A percentile compares a stretch with the other conserved stretches of the same genome.
phyloP scores from a whole-genome alignment of 2,797 vertebrate species.

The Bryconaethiops microstoma region DNA sequence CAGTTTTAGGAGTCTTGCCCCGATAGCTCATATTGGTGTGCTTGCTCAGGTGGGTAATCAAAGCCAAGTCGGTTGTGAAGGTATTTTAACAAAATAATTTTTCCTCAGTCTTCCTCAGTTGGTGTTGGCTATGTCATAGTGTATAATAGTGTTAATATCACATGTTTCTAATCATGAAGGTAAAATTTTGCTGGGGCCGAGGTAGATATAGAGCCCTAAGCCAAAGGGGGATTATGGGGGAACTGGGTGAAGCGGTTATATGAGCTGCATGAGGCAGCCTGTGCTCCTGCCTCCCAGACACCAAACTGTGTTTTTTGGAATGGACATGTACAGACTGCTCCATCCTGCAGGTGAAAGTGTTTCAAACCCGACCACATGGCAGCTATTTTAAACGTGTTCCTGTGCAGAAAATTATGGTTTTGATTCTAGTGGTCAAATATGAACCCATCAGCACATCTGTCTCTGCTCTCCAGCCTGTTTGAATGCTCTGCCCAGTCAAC shows the following conservation, averaged over 20 bases:
- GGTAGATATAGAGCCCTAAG: constrained; percentile 6
- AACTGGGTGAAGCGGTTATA: constrained; percentile 22
- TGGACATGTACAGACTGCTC: constrained; percentile 42
- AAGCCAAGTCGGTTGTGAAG: too few species aligned
- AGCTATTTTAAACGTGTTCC: constrained; percentile 33
- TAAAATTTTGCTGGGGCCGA: constrained; percentile 10
- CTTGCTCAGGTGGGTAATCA: too few species aligned
- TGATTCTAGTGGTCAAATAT: constrained; percentile 39
- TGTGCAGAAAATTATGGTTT: constrained; percentile 45
- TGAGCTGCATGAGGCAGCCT: constrained; percentile 28
- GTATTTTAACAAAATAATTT: too few species aligned
- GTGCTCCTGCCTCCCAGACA: constrained; percentile 29
- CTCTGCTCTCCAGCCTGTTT: not conserved
- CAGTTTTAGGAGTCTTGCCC: too few species aligned
- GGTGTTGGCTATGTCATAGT: too few species aligned
- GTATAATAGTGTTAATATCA: too few species aligned
- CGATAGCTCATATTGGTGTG: too few species aligned
- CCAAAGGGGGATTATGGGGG: constrained; percentile 23
- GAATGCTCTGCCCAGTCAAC: not conserved
- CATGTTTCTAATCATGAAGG: not conserved
- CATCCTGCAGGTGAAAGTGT: constrained; percentile 34
- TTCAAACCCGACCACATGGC: constrained; percentile 39
- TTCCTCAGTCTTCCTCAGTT: too few species aligned
- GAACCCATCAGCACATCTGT: constrained; percentile 16
- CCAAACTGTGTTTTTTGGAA: constrained; percentile 51